These are phyloP conservation scores for Harlomillsia oculata DNA, from an alignment of 1,140 invertebrate genomes.

Conservation along the genomic window DNA sequence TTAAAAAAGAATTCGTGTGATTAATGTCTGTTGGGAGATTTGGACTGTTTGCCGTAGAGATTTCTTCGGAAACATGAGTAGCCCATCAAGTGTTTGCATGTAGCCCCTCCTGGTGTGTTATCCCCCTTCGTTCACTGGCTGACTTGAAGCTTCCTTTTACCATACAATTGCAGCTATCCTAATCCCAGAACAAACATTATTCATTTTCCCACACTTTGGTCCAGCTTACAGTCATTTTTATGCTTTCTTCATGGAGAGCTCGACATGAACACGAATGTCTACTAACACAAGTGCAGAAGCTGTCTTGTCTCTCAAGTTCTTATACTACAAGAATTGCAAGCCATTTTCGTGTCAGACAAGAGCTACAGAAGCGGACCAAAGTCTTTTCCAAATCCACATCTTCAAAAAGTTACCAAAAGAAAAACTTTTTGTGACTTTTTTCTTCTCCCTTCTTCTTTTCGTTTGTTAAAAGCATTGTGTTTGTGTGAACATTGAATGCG, in stretches of 20 bases:
- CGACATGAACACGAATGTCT: too few species aligned
- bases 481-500: too few species aligned
- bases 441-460: too few species aligned
- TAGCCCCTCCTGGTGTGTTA: conserved; percentile 8
- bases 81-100: conserved; percentile 30
- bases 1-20: conserved; percentile 32
- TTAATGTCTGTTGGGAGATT: conserved; percentile 31
- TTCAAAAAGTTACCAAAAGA: too few species aligned
- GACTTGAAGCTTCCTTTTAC: conserved; percentile 1
- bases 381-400: too few species aligned
- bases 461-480: too few species aligned
- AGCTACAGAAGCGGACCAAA: too few species aligned
- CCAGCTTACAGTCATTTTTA: conserved; percentile 23
- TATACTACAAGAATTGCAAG: too few species aligned
- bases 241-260: conserved; percentile 21
- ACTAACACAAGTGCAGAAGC: too few species aligned
- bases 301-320: too few species aligned
- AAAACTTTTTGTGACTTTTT: too few species aligned
- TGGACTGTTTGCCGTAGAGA: conserved; percentile 25
- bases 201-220: conserved; percentile 31
- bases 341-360: too few species aligned
- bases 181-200: conserved; percentile 30
- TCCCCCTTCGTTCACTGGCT: neutral
- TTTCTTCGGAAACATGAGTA: conserved; percentile 30
- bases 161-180: conserved; percentile 8